Evolutionary conservation across 1,140 invertebrate species (phyloP).

Genomic region (Papilio machaon): DNA sequence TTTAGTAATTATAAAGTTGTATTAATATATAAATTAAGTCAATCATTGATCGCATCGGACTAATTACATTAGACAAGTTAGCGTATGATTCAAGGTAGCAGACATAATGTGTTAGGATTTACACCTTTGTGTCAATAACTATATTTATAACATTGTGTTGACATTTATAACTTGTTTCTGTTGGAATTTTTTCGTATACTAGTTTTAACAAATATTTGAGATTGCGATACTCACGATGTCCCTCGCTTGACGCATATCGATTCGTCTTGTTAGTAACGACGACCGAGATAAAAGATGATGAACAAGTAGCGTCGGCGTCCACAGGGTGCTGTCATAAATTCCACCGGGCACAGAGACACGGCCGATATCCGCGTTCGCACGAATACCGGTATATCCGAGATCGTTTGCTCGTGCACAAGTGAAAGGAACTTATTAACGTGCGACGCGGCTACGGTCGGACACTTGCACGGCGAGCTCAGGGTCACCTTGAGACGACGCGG

Average conservation of each 20-base stretch:
- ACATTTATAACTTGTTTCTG: constrained; percentile 1
- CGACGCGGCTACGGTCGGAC: constrained; percentile 56
- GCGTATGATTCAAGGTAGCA: constrained; percentile 4
- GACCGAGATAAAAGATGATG: constrained; percentile 79
- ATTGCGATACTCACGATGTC: constrained; percentile 72
- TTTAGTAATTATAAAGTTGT: not conserved
- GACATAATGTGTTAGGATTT: not conserved
- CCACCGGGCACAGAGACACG: constrained; percentile 62
- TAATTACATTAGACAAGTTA: constrained; percentile 21
- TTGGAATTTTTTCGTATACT: constrained; percentile 48
- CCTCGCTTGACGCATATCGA: constrained; percentile 79
- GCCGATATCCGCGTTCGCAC: constrained; percentile 64
- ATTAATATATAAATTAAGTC: not conserved
- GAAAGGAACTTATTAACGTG: constrained; percentile 70
- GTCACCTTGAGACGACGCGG: constrained; percentile 75
- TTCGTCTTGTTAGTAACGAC: constrained; percentile 74
- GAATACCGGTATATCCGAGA: constrained; percentile 64
- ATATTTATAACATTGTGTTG: constrained; percentile 4
- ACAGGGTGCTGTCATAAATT: constrained; percentile 78
- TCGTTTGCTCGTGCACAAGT: constrained; percentile 64
- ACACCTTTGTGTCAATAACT: constrained; percentile 17
- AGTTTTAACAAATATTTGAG: constrained; percentile 62
- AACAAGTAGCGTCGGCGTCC: constrained; percentile 77
- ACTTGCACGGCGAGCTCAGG: constrained; percentile 66
- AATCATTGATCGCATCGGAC: not conserved